A percentile compares a stretch with the other conserved stretches of the same genome.
These are phyloP conservation scores for Paracentrotus lividus DNA, from an alignment of 53 echinoderm and acorn worm species.

Conservation along the genomic window DNA sequence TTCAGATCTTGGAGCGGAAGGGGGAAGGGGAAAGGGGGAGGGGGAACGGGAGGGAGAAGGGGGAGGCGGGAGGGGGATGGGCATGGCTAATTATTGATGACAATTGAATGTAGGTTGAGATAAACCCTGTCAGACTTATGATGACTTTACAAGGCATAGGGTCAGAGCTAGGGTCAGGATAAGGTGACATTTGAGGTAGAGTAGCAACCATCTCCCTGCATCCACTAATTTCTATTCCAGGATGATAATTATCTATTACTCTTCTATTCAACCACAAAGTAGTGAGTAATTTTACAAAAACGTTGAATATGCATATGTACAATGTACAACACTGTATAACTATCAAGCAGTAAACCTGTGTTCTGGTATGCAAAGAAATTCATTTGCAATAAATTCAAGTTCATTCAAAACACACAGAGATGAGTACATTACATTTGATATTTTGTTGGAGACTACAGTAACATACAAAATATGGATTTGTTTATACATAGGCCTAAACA, in stretches of 20 bases:
- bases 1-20: too few relatives aligned
- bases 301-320: not conserved
- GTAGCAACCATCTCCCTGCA: not conserved
- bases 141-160: not conserved
- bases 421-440: not conserved
- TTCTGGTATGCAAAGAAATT: too few relatives aligned
- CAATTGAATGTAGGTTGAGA: too few relatives aligned
- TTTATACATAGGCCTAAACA: too few relatives aligned
- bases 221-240: slow-evolving; percentile 4
- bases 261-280: not conserved
- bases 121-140: not conserved
- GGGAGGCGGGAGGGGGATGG: too few relatives aligned
- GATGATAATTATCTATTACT: not conserved
- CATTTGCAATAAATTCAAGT: not conserved
- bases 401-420: not conserved
- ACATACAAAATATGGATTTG: not conserved
- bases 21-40: too few relatives aligned
- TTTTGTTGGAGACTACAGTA: not conserved
- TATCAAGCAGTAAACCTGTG: too few relatives aligned
- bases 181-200: slow-evolving; percentile 6
- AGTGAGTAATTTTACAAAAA: not conserved
- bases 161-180: slow-evolving; percentile 7
- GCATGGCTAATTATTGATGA: too few relatives aligned
- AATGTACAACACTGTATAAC: not conserved
- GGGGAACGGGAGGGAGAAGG: too few relatives aligned